A percentile compares a stretch with the other conserved stretches of the same genome.
These are phyloP conservation scores for Pempheris klunzingeri DNA, from an alignment of 2,797 vertebrate genomes.

Conservation along the genomic window DNA sequence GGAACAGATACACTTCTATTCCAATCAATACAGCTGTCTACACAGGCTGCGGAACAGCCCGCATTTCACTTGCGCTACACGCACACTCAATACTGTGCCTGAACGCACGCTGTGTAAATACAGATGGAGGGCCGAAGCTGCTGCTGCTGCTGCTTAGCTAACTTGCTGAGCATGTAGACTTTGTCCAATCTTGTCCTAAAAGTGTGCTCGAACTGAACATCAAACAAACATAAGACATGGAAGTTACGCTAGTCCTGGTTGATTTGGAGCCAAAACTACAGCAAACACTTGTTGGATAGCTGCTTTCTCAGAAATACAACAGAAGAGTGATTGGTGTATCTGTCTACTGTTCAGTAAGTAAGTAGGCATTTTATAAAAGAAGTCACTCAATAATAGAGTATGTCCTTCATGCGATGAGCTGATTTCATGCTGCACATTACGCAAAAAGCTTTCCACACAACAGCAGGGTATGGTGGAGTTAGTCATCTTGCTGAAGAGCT, in stretches of 20 bases:
- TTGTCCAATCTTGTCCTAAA: not conserved
- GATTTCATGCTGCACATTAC: not conserved
- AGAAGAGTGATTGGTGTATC: not conserved
- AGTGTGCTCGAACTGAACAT: not conserved
- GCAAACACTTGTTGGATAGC: not conserved
- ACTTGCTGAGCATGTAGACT: not conserved
- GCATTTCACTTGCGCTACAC: too few relatives aligned
- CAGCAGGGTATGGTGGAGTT: not conserved
- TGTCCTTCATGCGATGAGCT: not conserved
- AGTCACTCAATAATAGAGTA: not conserved
- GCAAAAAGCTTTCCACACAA: not conserved
- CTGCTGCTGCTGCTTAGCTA: not conserved
- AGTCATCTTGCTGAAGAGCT: not conserved
- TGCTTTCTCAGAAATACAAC: not conserved
- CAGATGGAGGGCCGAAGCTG: not conserved
- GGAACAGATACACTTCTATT: conserved; percentile 15
- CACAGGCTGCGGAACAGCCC: not conserved
- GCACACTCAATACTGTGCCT: too few relatives aligned
- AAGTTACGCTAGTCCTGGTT: not conserved
- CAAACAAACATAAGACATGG: not conserved
- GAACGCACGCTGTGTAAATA: too few relatives aligned
- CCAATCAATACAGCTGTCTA: not conserved
- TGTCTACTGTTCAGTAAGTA: not conserved
- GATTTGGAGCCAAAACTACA: not conserved
- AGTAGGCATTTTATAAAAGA: not conserved